Conservation (phyloP, 2,888 invertebrate genomes). For the Drosophila fungiperda region DNA sequence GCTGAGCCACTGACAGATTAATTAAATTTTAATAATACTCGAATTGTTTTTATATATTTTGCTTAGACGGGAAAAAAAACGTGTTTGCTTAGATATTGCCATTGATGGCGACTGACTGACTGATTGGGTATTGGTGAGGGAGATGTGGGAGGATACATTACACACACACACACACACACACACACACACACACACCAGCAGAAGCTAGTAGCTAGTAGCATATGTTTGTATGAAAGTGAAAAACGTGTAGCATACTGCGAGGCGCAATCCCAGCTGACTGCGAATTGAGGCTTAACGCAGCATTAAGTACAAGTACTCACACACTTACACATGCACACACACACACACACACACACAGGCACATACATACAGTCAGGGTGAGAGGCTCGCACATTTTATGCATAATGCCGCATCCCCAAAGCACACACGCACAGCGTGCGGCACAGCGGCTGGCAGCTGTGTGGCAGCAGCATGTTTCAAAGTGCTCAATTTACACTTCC, state of each 20-base stretch:
- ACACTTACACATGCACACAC: conserved; percentile 18
- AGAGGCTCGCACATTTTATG: conserved; percentile 48
- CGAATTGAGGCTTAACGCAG: conserved; percentile 53
- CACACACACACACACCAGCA: conserved; percentile 9
- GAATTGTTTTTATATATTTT: conserved; percentile 19
- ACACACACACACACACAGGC: conserved; percentile 6
- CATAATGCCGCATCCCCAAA: conserved; percentile 54
- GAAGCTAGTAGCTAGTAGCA: conserved; percentile 42
- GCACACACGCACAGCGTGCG: conserved; percentile 50
- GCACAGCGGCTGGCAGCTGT: conserved; percentile 40
- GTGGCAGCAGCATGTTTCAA: conserved; percentile 61
- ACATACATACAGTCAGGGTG: neutral
- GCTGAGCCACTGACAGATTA: conserved; percentile 62
- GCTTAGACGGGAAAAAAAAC: neutral
- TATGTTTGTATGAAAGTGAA: conserved; percentile 51
- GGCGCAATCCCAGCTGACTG: conserved; percentile 77
- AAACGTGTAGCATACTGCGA: conserved; percentile 64
- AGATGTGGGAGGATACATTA: conserved; percentile 6
- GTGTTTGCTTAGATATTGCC: conserved; percentile 50
- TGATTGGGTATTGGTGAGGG: conserved; percentile 1
- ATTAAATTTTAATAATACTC: conserved; percentile 72
- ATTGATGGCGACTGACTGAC: conserved; percentile 34
- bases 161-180: conserved; percentile 35
- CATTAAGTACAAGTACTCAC: conserved; percentile 58
- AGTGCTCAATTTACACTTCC: conserved; percentile 79